Evolutionary conservation across 2,113 vertebrate species (phyloP), one percentile per base, ranked within the genome.

Genomic region (Oreocharis arfaki): DNA sequence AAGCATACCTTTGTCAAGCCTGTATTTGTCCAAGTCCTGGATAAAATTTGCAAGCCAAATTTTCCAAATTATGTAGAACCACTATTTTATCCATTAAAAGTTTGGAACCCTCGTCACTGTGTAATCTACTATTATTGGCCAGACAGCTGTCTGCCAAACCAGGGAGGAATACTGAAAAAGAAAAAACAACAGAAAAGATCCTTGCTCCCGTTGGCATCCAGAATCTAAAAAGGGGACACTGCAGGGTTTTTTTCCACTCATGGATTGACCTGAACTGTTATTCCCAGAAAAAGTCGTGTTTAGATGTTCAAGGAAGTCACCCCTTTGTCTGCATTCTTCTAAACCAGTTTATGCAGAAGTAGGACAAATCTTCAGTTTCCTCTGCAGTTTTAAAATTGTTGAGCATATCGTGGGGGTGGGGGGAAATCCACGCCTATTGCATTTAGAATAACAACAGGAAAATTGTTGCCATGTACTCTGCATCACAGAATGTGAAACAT

Each of bases 1-100:
- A 98, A 96, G 90, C 93, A 94, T 90, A 98, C 96, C 96, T 97
- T 97, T 97, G 96, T 98, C 73, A 95, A 84, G 33, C 49, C 84
- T 96, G 12, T 90, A 80, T 96, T 96, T 97, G 83, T 95, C 94
- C 55, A 94, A 96, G 70, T 94, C 80, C 46, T 87, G 65, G 46
- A 87, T 56, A 87, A 88, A 71, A 81, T 73, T 80, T 92, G 77
- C 52, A 59, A 73, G 93, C 93, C 93, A 96, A 86, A 71, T 89
- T 84, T 89, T 89, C 89, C 93, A 90, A 89, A 86, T 87, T 8
- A 65, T 88, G 61, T 60, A 74, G 93, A 97, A 94, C 75, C 82
- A 79, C 93, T 92, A 87, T 94, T 95, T 94, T 93, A 95, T 65
- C 91, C 93, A 96, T 92, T 94, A 94, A 67, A 95, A 91, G 16